A percentile compares a stretch with the other conserved stretches of the same genome.
These are phyloP conservation scores for Calliopsis andreniformis DNA, from an alignment of 1,140 invertebrate species.

Conservation along the genomic window DNA sequence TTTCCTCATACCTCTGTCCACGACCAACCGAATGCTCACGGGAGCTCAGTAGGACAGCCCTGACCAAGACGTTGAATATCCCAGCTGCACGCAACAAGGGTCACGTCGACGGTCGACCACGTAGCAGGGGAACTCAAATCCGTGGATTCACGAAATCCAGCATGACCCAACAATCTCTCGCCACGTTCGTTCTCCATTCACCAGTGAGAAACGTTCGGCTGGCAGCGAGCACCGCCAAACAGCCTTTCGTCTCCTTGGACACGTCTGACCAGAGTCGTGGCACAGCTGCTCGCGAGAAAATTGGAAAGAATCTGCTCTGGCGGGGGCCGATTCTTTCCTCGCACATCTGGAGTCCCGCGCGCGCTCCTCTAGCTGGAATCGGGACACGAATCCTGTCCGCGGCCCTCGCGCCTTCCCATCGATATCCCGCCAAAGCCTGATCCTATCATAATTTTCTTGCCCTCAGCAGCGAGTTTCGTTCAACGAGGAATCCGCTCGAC, in stretches of 20 bases:
- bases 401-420: not conserved
- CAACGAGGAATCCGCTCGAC: not conserved
- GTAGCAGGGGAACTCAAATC: too few relatives aligned
- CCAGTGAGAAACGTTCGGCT: not conserved
- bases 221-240: not conserved
- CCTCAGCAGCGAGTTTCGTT: too few relatives aligned
- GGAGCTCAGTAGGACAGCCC: too few relatives aligned
- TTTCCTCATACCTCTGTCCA: too few relatives aligned
- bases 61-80: too few relatives aligned
- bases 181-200: not conserved
- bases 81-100: too few relatives aligned
- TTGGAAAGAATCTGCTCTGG: conserved; percentile 54
- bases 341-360: conserved; percentile 9
- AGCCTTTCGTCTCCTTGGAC: conserved; percentile 15
- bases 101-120: too few relatives aligned
- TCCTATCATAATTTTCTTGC: not conserved
- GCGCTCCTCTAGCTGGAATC: not conserved
- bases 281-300: conserved; percentile 53
- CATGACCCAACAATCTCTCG: too few relatives aligned
- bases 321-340: conserved; percentile 35
- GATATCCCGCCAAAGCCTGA: not conserved
- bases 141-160: too few relatives aligned
- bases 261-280: conserved; percentile 40
- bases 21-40: too few relatives aligned
- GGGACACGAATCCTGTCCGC: conserved; percentile 19